These are phyloP conservation scores for Antigone vipio DNA, from an alignment of 2,113 vertebrate genomes.

Conservation along the genomic window DNA sequence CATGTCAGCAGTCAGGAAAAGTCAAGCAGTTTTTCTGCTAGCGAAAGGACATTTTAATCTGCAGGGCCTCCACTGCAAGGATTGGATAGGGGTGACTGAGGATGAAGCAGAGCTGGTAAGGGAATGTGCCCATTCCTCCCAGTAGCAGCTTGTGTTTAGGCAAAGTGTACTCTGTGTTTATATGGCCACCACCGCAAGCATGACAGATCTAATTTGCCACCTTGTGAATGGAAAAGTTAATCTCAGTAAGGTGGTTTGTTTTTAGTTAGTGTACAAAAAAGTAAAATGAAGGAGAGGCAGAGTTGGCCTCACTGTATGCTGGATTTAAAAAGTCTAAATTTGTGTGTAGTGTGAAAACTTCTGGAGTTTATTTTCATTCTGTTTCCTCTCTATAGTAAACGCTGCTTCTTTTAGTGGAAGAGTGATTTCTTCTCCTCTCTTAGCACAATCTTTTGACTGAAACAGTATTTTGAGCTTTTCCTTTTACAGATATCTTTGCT, in stretches of 20 bases:
- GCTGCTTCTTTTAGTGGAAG: background rate
- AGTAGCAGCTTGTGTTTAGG: background rate
- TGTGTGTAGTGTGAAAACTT: background rate
- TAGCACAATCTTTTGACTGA: background rate
- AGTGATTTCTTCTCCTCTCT: background rate
- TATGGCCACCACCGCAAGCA: background rate
- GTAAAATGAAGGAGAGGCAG: background rate
- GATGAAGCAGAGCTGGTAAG: background rate
- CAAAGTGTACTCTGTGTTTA: background rate
- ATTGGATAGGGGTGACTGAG: background rate
- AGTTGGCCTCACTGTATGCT: background rate
- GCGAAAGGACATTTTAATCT: background rate
- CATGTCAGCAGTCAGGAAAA: background rate
- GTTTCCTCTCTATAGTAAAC: background rate
- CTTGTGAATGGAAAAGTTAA: constrained; percentile 28
- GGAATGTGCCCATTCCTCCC: background rate
- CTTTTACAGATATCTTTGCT: background rate
- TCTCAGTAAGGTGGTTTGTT: background rate
- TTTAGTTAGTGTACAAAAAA: background rate
- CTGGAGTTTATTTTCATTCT: constrained; percentile 27
- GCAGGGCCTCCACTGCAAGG: background rate
- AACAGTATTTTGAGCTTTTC: background rate
- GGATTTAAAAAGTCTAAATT: background rate
- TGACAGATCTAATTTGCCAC: background rate
- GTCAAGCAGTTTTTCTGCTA: background rate